These are phyloP conservation scores for Hetaerina titia DNA, from an alignment of 2,888 invertebrate genomes.

Conservation along the genomic window DNA sequence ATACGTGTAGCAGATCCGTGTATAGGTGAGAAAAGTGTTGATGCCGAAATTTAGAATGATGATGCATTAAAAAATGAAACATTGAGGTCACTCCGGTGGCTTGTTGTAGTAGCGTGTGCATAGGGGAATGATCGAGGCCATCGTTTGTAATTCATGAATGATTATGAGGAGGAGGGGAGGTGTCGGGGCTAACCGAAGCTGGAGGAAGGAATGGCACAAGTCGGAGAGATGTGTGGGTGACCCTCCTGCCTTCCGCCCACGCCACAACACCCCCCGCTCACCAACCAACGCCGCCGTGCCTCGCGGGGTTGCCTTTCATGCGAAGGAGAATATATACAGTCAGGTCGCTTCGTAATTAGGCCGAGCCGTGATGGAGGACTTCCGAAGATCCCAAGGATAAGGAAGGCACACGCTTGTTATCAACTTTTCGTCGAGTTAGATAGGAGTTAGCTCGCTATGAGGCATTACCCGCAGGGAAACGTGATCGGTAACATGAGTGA, in stretches of 20 bases:
- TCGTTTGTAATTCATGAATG: neutral
- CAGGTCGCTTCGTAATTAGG: constrained; percentile 3
- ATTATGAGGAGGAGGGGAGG: neutral
- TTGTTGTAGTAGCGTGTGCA: neutral
- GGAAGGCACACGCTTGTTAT: neutral
- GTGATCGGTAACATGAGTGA: neutral
- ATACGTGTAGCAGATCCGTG: neutral
- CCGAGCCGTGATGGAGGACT: constrained; percentile 10
- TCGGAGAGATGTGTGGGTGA: neutral
- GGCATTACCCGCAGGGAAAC: neutral
- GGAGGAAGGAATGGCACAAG: neutral
- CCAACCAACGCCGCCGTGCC: neutral
- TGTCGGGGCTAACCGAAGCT: neutral
- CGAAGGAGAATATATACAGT: neutral
- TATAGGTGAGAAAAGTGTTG: neutral
- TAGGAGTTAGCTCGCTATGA: neutral
- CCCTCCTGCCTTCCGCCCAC: no score
- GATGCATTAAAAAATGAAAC: neutral
- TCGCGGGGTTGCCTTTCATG: neutral
- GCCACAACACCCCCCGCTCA: neutral
- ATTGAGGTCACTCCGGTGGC: neutral
- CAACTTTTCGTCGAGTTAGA: constrained; percentile 32
- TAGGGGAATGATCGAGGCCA: neutral
- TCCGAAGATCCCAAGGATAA: neutral
- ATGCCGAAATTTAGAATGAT: neutral